These are phyloP conservation scores for Petrocephalus zakoni DNA, from an alignment of 2,113 vertebrate species.

Conservation along the genomic window DNA sequence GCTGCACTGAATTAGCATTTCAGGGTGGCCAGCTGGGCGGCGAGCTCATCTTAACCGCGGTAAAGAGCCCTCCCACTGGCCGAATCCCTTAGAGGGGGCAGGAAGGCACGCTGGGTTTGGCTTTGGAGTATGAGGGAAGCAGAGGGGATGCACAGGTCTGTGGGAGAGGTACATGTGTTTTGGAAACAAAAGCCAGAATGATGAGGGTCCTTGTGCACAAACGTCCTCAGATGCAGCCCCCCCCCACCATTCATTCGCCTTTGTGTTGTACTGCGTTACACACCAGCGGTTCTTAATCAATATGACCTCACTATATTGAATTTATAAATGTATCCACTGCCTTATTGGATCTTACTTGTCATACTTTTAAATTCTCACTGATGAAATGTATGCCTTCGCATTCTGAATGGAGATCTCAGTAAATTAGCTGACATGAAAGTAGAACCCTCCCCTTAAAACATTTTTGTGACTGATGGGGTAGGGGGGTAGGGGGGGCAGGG, in stretches of 20 bases:
- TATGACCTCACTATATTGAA: constrained; percentile 19
- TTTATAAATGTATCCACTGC: constrained; percentile 17
- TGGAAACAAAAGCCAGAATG: background rate
- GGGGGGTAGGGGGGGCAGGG: background rate
- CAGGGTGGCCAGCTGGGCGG: constrained; percentile 4
- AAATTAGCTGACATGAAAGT: constrained; percentile 36
- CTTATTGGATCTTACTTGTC: constrained; percentile 32
- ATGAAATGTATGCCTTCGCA: background rate
- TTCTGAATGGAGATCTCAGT: constrained; percentile 25
- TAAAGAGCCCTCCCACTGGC: background rate
- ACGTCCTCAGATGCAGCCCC: background rate
- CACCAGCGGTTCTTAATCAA: constrained; percentile 28
- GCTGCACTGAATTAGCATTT: constrained; percentile 17
- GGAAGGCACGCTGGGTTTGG: background rate
- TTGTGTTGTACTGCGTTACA: constrained; percentile 30
- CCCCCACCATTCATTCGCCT: background rate
- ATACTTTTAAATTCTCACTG: constrained; percentile 26
- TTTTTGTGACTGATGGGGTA: constrained; percentile 29
- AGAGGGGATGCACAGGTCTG: background rate
- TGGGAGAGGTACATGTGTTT: background rate
- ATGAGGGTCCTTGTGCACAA: background rate
- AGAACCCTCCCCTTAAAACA: background rate
- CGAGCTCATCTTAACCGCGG: background rate
- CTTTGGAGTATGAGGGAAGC: background rate
- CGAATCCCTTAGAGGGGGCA: background rate